Evolutionary conservation across 2,888 invertebrate species (phyloP).

Genomic region (Herminia tarsipennalis): DNA sequence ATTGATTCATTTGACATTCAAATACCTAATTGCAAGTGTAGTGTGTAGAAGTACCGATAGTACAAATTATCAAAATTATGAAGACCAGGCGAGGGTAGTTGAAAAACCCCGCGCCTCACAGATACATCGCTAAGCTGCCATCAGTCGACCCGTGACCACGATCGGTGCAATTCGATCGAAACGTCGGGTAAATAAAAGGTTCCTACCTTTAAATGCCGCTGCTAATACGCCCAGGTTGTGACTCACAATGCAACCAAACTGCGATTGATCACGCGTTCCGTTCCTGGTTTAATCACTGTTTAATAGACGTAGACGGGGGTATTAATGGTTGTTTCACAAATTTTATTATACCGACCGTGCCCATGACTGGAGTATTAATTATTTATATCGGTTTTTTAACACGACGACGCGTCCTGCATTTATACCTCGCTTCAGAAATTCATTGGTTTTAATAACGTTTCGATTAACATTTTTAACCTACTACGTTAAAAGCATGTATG

Average conservation of each 20-base stretch:
- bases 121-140: too few species aligned
- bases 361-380: constrained; percentile 16
- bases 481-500: too few species aligned
- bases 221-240: constrained; percentile 2
- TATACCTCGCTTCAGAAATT: background rate
- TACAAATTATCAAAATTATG: too few species aligned
- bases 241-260: constrained; percentile 36
- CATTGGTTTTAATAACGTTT: constrained; percentile 3
- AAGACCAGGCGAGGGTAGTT: too few species aligned
- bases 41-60: too few species aligned
- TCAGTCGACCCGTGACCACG: too few species aligned
- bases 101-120: too few species aligned
- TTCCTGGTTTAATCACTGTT: constrained; percentile 39
- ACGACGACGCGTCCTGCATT: background rate
- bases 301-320: constrained; percentile 28
- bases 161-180: too few species aligned
- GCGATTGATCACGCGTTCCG: constrained; percentile 42
- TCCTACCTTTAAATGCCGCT: background rate
- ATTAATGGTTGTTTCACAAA: constrained; percentile 36
- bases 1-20: too few species aligned
- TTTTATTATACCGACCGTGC: constrained; percentile 28
- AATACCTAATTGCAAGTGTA: too few species aligned
- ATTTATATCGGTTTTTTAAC: constrained; percentile 15
- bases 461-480: too few species aligned
- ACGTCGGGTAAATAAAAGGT: too few species aligned